A percentile compares a stretch with the other conserved stretches of the same genome.
Evolutionary conservation across 2,888 invertebrate genomes (phyloP).

Genomic region (Plebejus melissa): DNA sequence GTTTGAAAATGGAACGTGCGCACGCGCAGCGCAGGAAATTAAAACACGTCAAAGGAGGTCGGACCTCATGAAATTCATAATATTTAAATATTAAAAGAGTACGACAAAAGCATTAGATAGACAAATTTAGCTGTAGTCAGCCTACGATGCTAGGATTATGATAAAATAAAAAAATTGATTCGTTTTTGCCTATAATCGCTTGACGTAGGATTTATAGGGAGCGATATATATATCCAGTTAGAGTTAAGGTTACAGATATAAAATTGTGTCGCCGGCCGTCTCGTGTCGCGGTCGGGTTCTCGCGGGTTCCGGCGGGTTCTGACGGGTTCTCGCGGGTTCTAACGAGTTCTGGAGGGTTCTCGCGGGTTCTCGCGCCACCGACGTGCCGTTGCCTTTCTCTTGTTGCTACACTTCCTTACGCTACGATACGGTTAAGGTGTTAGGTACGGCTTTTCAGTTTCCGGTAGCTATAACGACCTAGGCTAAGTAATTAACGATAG

Average conservation of each 20-base stretch:
- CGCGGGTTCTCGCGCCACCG: conserved; percentile 34
- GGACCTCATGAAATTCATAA: conserved; percentile 50
- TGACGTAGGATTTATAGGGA: conserved; percentile 49
- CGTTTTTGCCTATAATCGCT: conserved; percentile 63
- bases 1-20: not conserved
- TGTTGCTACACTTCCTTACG: conserved; percentile 60
- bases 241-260: conserved; percentile 41
- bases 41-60: conserved; percentile 45
- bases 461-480: conserved; percentile 46
- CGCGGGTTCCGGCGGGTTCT: conserved; percentile 32
- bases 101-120: conserved; percentile 65
- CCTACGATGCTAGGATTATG: conserved; percentile 54
- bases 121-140: conserved; percentile 65
- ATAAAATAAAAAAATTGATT: conserved; percentile 46
- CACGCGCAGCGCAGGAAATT: conserved; percentile 7
- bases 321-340: not conserved
- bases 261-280: conserved; percentile 41
- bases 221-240: conserved; percentile 54
- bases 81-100: conserved; percentile 52
- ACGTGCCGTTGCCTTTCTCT: conserved; percentile 58
- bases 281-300: conserved; percentile 30
- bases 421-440: conserved; percentile 41
- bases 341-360: not conserved
- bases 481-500: conserved; percentile 38
- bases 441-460: conserved; percentile 51